Conservation (phyloP, 2,888 invertebrate species). For the Tenthredo distinguenda region DNA sequence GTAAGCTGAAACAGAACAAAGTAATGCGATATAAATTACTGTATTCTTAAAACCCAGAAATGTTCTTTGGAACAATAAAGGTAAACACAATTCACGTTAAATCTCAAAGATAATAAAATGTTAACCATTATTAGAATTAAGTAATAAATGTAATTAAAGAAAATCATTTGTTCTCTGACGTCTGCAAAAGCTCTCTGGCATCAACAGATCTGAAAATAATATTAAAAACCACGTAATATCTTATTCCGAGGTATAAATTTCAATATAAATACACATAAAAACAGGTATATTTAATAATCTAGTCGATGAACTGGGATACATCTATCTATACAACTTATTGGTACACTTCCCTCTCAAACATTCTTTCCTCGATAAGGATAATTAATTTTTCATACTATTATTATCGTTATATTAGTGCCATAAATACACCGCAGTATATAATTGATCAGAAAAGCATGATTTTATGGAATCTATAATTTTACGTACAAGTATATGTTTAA, state of each 20-base stretch:
- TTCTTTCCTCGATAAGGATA: background rate
- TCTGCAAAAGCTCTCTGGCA: background rate
- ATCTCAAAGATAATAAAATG: background rate
- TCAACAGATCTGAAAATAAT: background rate
- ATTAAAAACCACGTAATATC: background rate
- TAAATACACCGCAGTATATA: background rate
- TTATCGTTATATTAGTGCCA: background rate
- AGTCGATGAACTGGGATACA: background rate
- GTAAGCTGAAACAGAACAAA: conserved; percentile 75
- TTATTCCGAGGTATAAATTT: background rate
- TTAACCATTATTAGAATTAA: background rate
- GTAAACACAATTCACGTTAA: background rate
- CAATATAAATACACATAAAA: background rate
- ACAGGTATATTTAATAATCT: background rate
- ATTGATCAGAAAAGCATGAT: background rate
- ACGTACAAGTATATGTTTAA: background rate
- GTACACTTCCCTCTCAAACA: background rate
- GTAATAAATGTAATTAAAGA: background rate
- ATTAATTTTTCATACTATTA: background rate
- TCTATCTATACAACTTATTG: background rate
- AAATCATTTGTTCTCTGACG: background rate
- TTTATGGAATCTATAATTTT: background rate
- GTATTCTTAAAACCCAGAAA: background rate
- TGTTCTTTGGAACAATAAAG: background rate
- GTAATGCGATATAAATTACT: conserved; percentile 52